Evolutionary conservation across 2,797 vertebrate species (phyloP).

Genomic region (Pachyuromys duprasi): DNA sequence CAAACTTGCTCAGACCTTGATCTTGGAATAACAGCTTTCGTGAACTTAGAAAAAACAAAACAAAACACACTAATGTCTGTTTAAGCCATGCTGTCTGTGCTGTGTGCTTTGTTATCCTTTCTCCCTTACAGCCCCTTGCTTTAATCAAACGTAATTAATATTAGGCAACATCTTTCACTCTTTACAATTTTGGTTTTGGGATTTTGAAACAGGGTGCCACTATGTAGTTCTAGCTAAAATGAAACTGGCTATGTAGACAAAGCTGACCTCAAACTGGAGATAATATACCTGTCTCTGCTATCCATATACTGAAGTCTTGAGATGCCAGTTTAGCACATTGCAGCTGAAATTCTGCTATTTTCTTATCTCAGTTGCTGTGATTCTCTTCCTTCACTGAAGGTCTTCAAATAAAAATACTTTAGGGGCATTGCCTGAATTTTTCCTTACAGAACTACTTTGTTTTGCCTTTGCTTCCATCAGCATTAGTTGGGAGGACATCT

Average conservation of each 20-base stretch:
- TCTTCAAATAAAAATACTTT: not conserved
- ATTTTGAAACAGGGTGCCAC: not conserved
- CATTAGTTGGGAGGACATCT: not conserved
- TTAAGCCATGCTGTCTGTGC: not conserved
- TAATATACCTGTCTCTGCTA: not conserved
- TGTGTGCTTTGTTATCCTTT: not conserved
- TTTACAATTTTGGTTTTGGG: not conserved
- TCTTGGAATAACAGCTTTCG: not conserved
- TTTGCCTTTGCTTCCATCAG: not conserved
- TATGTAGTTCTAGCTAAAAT: not conserved
- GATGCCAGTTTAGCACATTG: not conserved
- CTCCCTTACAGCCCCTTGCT: not conserved
- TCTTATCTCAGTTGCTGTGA: not conserved
- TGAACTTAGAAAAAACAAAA: not conserved
- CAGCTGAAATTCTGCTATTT: not conserved
- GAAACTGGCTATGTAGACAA: not conserved
- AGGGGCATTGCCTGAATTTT: not conserved
- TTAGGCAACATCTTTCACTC: not conserved
- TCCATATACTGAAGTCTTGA: not conserved
- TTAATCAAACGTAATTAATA: not conserved
- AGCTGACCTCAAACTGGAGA: not conserved
- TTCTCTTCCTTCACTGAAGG: not conserved
- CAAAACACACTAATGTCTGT: not conserved
- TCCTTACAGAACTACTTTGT: not conserved
- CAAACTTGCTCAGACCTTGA: not conserved